Evolutionary conservation across 1,140 invertebrate species (phyloP).

Genomic region (Sitophilus oryzae): DNA sequence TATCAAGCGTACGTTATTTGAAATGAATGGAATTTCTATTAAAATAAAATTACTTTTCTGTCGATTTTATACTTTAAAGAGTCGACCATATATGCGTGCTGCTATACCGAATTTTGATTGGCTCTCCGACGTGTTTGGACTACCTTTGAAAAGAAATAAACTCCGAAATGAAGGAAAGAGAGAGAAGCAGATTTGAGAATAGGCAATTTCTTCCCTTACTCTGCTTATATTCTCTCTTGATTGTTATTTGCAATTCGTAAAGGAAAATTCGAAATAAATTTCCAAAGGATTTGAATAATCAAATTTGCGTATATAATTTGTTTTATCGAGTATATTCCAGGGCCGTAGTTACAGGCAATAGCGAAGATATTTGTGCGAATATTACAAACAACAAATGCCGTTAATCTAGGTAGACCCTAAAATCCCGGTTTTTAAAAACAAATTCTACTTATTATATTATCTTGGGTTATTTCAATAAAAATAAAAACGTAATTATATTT

Average conservation of each 20-base stretch:
- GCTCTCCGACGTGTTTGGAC: neutral
- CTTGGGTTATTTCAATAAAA: too few species aligned
- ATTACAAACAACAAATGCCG: too few species aligned
- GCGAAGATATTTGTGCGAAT: too few species aligned
- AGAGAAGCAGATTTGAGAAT: constrained; percentile 18
- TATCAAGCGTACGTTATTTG: neutral
- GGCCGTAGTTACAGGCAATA: constrained; percentile 24
- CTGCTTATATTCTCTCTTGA: constrained; percentile 19
- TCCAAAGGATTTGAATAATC: constrained; percentile 37
- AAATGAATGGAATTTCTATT: neutral
- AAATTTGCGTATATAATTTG: constrained; percentile 39
- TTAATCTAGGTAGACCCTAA: too few species aligned
- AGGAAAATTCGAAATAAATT: constrained; percentile 39
- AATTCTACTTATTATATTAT: too few species aligned
- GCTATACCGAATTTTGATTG: neutral
- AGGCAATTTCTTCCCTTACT: constrained; percentile 17
- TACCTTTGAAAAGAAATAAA: constrained; percentile 7
- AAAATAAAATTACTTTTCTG: too few species aligned
- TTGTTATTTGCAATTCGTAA: constrained; percentile 35
- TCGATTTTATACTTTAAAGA: neutral
- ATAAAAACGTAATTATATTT: too few species aligned
- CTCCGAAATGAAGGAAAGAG: neutral
- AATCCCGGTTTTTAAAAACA: too few species aligned
- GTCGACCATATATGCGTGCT: neutral
- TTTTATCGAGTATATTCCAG: constrained; percentile 32